phyloP scores from a whole-genome alignment of 2,888 invertebrate genomes.

The Frankliniella fusca region DNA sequence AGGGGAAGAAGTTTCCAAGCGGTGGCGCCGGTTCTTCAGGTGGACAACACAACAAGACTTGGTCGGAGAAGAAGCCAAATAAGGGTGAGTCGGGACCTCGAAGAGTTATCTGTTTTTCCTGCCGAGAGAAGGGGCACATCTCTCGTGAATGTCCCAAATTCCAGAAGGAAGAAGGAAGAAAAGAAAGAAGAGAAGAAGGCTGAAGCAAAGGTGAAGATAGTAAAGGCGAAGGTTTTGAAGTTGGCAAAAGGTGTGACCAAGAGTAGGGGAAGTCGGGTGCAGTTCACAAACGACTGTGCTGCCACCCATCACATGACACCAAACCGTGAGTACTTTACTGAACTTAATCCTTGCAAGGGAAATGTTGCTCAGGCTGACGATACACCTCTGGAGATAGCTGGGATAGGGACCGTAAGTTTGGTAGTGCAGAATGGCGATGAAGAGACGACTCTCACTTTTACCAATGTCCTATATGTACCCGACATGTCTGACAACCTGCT shows the following conservation, averaged over 20 bases:
- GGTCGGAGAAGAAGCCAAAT: neutral
- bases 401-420: neutral
- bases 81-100: neutral
- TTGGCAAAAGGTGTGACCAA: neutral
- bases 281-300: neutral
- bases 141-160: neutral
- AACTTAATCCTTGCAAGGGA: neutral
- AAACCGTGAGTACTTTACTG: neutral
- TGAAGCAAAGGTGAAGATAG: neutral
- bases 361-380: neutral
- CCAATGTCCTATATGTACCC: neutral
- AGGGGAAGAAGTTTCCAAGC: neutral
- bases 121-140: neutral
- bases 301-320: neutral
- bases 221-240: neutral
- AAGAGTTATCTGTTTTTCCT: neutral
- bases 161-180: neutral
- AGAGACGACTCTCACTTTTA: neutral
- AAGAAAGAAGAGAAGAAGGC: neutral
- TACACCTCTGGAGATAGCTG: neutral
- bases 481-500: neutral
- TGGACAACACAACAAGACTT: neutral
- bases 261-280: neutral
- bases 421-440: neutral
- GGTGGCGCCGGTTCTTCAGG: no score